Evolutionary conservation across 2,113 vertebrate genomes (phyloP).

Genomic region (Sprattus sprattus): DNA sequence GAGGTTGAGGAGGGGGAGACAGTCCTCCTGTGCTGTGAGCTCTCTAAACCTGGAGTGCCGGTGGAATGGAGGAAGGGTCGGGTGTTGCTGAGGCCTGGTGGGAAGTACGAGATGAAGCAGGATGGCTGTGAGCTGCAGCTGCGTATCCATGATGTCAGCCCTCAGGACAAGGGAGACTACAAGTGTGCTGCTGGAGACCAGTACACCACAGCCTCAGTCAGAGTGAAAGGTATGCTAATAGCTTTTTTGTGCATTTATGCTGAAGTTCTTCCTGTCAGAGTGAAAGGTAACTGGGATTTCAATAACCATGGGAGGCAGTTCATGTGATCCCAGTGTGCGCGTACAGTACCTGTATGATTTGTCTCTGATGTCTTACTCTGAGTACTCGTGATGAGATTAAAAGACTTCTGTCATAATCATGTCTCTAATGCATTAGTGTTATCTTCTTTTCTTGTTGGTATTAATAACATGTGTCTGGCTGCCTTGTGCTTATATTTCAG

Average conservation of each 20-base stretch:
- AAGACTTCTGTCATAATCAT: background rate
- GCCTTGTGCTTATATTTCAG: background rate
- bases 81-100: constrained; percentile 58
- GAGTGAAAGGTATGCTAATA: background rate
- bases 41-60: constrained; percentile 61
- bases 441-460: background rate
- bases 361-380: background rate
- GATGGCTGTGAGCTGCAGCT: constrained; percentile 69
- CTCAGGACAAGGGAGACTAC: constrained; percentile 74
- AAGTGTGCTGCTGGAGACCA: constrained; percentile 61
- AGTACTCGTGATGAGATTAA: background rate
- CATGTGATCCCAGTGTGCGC: constrained; percentile 34
- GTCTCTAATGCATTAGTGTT: background rate
- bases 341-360: background rate
- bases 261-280: too few relatives aligned
- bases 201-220: constrained; percentile 53
- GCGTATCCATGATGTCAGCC: constrained; percentile 67
- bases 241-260: background rate
- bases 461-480: background rate
- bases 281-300: too few relatives aligned
- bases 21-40: constrained; percentile 69
- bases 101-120: constrained; percentile 78
- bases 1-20: constrained; percentile 69
- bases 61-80: constrained; percentile 68
- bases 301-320: constrained; percentile 27